Evolutionary conservation across 2,888 invertebrate genomes (phyloP).

Genomic region (Oscheius onirici): DNA sequence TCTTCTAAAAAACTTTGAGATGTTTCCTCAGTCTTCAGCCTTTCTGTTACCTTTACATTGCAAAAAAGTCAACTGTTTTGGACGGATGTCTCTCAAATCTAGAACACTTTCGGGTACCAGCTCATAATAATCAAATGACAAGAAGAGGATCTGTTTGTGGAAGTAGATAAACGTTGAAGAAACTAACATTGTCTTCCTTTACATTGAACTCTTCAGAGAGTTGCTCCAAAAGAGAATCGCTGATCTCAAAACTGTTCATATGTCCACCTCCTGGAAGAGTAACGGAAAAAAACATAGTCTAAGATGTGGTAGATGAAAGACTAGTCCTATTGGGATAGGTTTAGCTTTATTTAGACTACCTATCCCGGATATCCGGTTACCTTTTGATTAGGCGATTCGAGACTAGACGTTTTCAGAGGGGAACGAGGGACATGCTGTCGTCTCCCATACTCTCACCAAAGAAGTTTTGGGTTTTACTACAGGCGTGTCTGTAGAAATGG

Average conservation of each 20-base stretch:
- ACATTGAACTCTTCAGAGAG: not conserved
- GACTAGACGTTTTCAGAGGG: not conserved
- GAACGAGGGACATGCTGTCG: not conserved
- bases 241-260: not conserved
- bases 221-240: not conserved
- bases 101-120: slow-evolving; percentile 3
- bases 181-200: not conserved
- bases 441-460: no score
- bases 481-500: no score
- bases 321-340: no score
- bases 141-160: slow-evolving; percentile 9
- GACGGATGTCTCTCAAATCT: not conserved
- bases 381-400: not conserved
- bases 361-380: slow-evolving; percentile 1
- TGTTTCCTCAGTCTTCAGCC: not conserved
- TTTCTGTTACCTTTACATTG: not conserved
- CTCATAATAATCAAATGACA: slow-evolving; percentile 13
- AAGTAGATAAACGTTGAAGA: not conserved
- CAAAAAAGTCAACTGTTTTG: slow-evolving; percentile 8
- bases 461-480: no score
- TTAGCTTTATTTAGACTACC: no score
- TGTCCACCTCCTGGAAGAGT: slow-evolving; percentile 8
- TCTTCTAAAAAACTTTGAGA: not conserved
- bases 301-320: no score
- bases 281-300: slow-evolving; percentile 8